phyloP scores from a whole-genome alignment of 1,140 invertebrate species.

The Bathynomus jamesi region DNA sequence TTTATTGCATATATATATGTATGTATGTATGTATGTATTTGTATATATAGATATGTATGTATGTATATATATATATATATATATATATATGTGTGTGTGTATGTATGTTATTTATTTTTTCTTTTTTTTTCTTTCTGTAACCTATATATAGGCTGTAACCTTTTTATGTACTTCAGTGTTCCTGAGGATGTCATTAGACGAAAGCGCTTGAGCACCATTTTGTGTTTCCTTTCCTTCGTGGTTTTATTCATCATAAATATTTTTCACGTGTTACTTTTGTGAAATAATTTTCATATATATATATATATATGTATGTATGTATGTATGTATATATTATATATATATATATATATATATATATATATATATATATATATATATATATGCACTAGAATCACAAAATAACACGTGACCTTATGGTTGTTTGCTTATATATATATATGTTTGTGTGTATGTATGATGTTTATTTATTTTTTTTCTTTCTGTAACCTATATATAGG shows the following conservation, averaged over 20 bases:
- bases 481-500: no score
- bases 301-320: neutral
- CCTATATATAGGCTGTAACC: no score
- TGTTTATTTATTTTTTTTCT: no score
- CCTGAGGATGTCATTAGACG: no score
- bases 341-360: neutral
- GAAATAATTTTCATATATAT: neutral
- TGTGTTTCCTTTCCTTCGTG: no score
- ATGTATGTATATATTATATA: neutral
- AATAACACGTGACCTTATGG: no score
- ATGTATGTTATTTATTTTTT: neutral
- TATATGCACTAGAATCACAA: no score
- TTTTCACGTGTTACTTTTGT: no score
- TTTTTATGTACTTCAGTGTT: no score
- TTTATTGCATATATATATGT: constrained; percentile 1
- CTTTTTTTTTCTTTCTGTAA: constrained; percentile 54
- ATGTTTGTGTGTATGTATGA: neutral
- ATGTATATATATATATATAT: constrained; percentile 12
- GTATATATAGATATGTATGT: constrained; percentile 2
- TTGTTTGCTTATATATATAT: neutral
- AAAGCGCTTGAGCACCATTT: no score
- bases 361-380: neutral
- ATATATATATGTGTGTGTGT: constrained; percentile 12
- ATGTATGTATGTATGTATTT: constrained; percentile 2
- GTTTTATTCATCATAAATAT: no score